Percentiles rank a stretch among this genome's conserved stretches.
Conservation (phyloP, 1,140 invertebrate genomes). For the Ostrea edulis region DNA sequence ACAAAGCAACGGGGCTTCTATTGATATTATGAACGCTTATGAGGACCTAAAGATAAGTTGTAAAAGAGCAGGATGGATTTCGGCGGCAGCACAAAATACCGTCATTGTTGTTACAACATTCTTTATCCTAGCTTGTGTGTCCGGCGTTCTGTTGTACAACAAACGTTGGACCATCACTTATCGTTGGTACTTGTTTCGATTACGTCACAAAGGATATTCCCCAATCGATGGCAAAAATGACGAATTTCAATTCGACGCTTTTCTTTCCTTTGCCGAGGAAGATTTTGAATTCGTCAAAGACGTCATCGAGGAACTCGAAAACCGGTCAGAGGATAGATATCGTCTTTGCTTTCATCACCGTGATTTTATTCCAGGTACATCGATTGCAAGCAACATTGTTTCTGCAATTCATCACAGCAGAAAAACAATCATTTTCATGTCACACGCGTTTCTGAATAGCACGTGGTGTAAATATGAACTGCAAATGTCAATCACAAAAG, state of each 20-base stretch:
- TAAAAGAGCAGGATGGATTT: neutral
- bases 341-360: constrained; percentile 1
- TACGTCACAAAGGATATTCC: constrained; percentile 7
- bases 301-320: neutral
- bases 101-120: neutral
- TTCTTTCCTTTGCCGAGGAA: constrained; percentile 25
- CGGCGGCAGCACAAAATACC: neutral
- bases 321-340: neutral
- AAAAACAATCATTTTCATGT: constrained; percentile 29
- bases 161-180: constrained; percentile 29
- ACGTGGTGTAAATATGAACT: constrained; percentile 39
- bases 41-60: neutral
- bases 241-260: neutral
- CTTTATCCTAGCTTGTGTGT: neutral
- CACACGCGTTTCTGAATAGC: constrained; percentile 15
- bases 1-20: neutral
- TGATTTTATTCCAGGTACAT: constrained; percentile 30
- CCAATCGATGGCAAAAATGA: neutral
- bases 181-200: constrained; percentile 35
- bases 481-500: neutral
- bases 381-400: constrained; percentile 2
- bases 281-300: neutral
- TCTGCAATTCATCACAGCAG: constrained; percentile 18
- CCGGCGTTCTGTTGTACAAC: neutral
- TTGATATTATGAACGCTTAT: neutral